Percentiles rank a stretch among this genome's conserved stretches.
Conservation (phyloP, 2,797 vertebrate species). For the Argyrosomus regius region DNA sequence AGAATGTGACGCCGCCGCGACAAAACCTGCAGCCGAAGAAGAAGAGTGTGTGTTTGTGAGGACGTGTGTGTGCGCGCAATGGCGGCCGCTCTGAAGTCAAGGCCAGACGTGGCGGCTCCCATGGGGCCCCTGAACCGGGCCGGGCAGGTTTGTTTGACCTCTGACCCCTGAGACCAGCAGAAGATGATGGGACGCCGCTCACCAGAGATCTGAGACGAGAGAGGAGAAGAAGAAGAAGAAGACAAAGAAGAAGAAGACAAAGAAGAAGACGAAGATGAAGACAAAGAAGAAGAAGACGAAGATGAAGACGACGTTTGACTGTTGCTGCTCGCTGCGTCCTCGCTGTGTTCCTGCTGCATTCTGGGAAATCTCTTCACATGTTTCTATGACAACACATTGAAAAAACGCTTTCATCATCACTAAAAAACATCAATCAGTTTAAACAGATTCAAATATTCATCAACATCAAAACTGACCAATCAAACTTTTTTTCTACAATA, state of each 20-base stretch:
- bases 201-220: constrained; percentile 9
- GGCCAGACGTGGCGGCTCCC: constrained; percentile 81
- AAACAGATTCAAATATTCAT: no score
- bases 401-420: background rate
- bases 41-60: constrained; percentile 37
- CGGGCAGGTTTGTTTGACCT: constrained; percentile 76
- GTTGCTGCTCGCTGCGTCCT: background rate
- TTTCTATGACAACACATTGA: background rate
- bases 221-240: constrained; percentile 21
- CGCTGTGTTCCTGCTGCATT: background rate
- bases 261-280: constrained; percentile 21
- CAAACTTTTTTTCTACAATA: no score
- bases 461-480: no score
- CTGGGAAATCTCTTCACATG: constrained; percentile 13
- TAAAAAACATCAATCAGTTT: no score
- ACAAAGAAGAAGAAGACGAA: background rate
- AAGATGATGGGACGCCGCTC: constrained; percentile 11
- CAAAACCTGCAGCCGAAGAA: constrained; percentile 73
- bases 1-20: constrained; percentile 83
- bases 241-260: background rate
- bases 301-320: background rate
- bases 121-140: constrained; percentile 59
- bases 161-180: constrained; percentile 63
- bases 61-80: constrained; percentile 37
- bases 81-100: constrained; percentile 64